Percentiles rank a stretch among this genome's conserved stretches.
Evolutionary conservation across 2,113 vertebrate genomes (phyloP).

Genomic region (Prionailurus viverrinus): DNA sequence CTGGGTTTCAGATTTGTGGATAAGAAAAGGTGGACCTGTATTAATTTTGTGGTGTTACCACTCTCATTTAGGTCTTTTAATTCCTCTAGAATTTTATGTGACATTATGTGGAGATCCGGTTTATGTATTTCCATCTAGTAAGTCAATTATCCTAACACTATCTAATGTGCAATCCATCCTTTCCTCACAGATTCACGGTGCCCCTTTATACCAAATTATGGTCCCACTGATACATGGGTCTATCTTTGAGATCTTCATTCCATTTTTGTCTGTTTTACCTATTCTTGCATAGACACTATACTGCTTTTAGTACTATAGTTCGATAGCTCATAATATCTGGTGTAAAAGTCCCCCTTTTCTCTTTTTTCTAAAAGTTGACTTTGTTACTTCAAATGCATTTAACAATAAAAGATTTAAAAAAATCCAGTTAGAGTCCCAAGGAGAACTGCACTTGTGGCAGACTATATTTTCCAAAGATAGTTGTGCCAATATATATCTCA

Average conservation of each 20-base stretch:
- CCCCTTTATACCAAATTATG: background rate
- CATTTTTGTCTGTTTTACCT: conserved; percentile 4
- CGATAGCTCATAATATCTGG: background rate
- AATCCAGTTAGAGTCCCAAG: conserved; percentile 23
- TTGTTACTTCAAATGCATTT: conserved; percentile 48
- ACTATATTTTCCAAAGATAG: conserved; percentile 45
- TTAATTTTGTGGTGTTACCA: background rate
- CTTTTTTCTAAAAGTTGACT: conserved; percentile 41
- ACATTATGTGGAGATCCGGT: background rate
- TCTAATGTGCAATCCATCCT: background rate
- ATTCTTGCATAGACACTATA: background rate
- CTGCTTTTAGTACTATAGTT: background rate
- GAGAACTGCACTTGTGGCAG: background rate
- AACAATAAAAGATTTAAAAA: conserved; percentile 31
- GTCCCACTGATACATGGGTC: background rate
- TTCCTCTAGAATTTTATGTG: background rate
- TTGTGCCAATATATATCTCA: background rate
- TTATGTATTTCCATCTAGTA: background rate
- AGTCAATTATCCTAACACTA: background rate
- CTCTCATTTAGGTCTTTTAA: conserved; percentile 6
- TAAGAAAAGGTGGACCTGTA: background rate
- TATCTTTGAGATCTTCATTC: background rate
- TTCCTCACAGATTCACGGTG: background rate
- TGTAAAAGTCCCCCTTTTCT: background rate
- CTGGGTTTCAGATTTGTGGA: conserved; percentile 27